Percentiles rank a stretch among this genome's conserved stretches.
phyloP scores from a whole-genome alignment of 2,888 invertebrate genomes.

The Sinotaia quadrata region DNA sequence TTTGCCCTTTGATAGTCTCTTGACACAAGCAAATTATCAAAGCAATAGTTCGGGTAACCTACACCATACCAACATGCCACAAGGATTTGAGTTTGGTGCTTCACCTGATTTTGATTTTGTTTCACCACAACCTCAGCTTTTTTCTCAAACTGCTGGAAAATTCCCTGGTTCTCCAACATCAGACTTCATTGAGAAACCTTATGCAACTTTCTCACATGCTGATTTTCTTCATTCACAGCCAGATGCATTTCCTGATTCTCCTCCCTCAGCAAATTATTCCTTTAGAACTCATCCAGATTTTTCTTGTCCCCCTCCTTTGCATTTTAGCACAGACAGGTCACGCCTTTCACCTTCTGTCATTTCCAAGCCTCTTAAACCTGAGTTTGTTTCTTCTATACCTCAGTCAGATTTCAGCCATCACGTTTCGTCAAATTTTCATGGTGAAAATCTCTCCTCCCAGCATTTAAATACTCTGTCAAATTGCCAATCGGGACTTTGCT shows the following conservation, averaged over 20 bases:
- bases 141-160: neutral
- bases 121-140: neutral
- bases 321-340: too few species aligned
- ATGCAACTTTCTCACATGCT: neutral
- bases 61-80: neutral
- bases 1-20: neutral
- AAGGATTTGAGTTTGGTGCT: conserved; percentile 10
- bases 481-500: neutral
- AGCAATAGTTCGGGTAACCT: neutral
- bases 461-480: neutral
- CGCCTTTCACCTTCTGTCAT: conserved; percentile 3
- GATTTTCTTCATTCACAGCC: conserved; percentile 1
- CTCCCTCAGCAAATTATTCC: conserved; percentile 8
- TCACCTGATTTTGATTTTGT: conserved; percentile 13
- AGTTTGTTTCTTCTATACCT: conserved; percentile 6
- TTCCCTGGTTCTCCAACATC: neutral
- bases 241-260: conserved; percentile 15
- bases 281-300: conserved; percentile 11
- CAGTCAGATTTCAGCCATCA: neutral
- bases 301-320: conserved; percentile 19
- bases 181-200: too few species aligned
- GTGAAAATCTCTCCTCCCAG: neutral
- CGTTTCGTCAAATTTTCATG: neutral
- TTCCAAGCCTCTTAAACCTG: neutral
- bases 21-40: neutral